Evolutionary conservation across 1,140 invertebrate species (phyloP).

Genomic region (Drosophila parvula): DNA sequence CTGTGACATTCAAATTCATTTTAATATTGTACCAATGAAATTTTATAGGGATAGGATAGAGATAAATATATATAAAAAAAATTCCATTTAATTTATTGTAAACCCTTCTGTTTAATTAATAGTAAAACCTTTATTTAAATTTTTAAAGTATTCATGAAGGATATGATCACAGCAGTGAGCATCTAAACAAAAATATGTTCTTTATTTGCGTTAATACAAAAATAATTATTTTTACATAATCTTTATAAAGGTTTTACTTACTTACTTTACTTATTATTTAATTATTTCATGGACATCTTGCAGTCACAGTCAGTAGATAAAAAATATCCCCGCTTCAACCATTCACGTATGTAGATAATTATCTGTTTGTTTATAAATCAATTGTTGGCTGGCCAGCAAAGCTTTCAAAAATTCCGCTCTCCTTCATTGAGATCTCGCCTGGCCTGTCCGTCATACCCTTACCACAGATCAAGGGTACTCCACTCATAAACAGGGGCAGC

Average conservation of each 20-base stretch:
- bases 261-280: neutral
- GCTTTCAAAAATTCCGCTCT: slow-evolving; percentile 33
- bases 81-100: neutral
- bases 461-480: slow-evolving; percentile 50
- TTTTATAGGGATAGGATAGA: neutral
- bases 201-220: too few relatives aligned
- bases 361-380: slow-evolving; percentile 18
- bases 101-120: too few relatives aligned
- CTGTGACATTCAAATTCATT: neutral
- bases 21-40: too few relatives aligned
- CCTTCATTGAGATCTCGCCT: slow-evolving; percentile 15
- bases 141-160: too few relatives aligned
- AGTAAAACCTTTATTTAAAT: neutral
- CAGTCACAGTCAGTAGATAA: neutral
- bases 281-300: slow-evolving; percentile 4
- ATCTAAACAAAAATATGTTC: neutral
- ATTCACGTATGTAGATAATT: neutral
- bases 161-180: neutral
- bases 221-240: neutral
- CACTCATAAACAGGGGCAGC: slow-evolving; percentile 52
- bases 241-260: neutral
- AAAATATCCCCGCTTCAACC: slow-evolving; percentile 6
- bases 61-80: neutral
- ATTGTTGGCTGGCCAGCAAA: slow-evolving; percentile 9
- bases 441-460: slow-evolving; percentile 33